phyloP scores from a whole-genome alignment of 1,140 invertebrate species.

The Rhynchophorus ferrugineus region DNA sequence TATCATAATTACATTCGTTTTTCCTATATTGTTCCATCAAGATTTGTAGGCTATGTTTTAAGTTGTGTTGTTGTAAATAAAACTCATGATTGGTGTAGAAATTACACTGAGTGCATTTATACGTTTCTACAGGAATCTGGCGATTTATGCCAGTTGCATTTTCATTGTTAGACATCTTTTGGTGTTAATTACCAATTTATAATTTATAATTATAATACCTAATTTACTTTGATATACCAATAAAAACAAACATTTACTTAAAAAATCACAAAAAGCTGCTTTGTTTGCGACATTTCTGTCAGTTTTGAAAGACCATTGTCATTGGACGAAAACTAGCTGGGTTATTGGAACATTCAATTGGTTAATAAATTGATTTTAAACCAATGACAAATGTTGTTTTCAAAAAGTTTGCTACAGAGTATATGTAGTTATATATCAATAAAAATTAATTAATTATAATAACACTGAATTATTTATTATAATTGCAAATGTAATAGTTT shows the following conservation, averaged over 20 bases:
- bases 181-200: not conserved
- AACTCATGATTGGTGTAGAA: slow-evolving; percentile 22
- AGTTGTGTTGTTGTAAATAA: slow-evolving; percentile 17
- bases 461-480: too few relatives aligned
- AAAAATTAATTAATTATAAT: too few relatives aligned
- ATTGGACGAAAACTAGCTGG: too few relatives aligned
- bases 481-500: too few relatives aligned
- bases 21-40: slow-evolving; percentile 14
- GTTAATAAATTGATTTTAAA: too few relatives aligned
- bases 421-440: too few relatives aligned
- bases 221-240: slow-evolving; percentile 1
- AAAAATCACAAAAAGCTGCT: not conserved
- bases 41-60: slow-evolving; percentile 14
- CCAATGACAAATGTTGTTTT: too few relatives aligned
- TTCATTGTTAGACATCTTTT: slow-evolving; percentile 13
- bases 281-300: too few relatives aligned
- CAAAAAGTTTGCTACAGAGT: too few relatives aligned
- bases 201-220: too few relatives aligned
- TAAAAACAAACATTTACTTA: slow-evolving; percentile 1
- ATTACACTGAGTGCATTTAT: slow-evolving; percentile 18
- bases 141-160: slow-evolving; percentile 2
- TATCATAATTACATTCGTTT: slow-evolving; percentile 3
- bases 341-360: too few relatives aligned
- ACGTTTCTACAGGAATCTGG: slow-evolving; percentile 16
- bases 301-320: too few relatives aligned